phyloP scores from a whole-genome alignment of 2,888 invertebrate species.

The Proisotoma minuta region DNA sequence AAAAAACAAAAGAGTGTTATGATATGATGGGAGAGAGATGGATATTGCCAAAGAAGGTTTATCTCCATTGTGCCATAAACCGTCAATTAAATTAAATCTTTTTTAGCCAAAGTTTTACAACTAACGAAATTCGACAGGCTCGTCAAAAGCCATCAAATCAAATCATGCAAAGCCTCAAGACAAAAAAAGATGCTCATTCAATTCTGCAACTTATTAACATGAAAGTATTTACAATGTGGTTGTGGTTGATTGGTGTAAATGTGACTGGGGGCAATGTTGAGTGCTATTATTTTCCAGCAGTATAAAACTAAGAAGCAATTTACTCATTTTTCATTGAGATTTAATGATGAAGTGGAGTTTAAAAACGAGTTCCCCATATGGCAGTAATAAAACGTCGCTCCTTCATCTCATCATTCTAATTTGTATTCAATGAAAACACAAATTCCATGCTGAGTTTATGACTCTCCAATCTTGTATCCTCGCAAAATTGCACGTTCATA shows the following conservation, averaged over 20 bases:
- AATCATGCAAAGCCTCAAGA: too few relatives aligned
- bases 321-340: slow-evolving; percentile 15
- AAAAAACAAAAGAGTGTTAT: too few relatives aligned
- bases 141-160: background rate
- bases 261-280: background rate
- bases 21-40: too few relatives aligned
- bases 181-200: slow-evolving; percentile 1
- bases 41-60: background rate
- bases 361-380: slow-evolving; percentile 18
- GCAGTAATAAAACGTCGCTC: slow-evolving; percentile 16
- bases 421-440: slow-evolving; percentile 18
- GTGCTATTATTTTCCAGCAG: background rate
- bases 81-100: slow-evolving; percentile 18
- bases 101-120: background rate
- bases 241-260: background rate
- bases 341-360: slow-evolving; percentile 10
- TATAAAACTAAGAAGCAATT: slow-evolving; percentile 3
- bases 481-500: background rate
- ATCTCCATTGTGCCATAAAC: slow-evolving; percentile 7
- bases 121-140: background rate
- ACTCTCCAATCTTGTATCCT: background rate
- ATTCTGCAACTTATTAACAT: background rate
- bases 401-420: slow-evolving; percentile 13
- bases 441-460: slow-evolving; percentile 18
- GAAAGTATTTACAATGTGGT: background rate